Evolutionary conservation across 2,113 vertebrate genomes (phyloP), one percentile per base, ranked within the genome.

Genomic region (Narcine bancroftii): DNA sequence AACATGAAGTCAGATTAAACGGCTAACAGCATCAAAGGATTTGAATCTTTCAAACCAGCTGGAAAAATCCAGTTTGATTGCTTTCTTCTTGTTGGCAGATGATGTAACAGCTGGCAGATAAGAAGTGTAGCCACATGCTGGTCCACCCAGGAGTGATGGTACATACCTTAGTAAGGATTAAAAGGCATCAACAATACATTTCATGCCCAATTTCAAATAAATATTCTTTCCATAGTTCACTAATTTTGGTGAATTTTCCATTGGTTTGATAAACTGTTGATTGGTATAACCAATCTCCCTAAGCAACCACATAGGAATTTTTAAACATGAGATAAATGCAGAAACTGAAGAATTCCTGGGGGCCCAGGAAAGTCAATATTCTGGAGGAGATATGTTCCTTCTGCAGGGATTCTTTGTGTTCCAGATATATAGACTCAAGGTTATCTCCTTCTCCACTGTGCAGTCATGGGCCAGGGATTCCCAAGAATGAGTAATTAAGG

Each of bases 11-110:
- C 77, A 69, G 76, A 85, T 85, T 87, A 69, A 92, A 66, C 24
- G 71, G 47, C 77, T 60, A 83, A 71, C 79, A 75, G 66, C 92
- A 92, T 89, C 77, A 92, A 92, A 73, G 69, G 72, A 83, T 50
- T 56, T 79, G 13, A 66, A 36, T 17, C 53, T 87, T 71, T 87
- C 66, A 85, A 93, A 63, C 66, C 92, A 92, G 77, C 92, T 75
- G 92, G 92, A 87, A 85, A 92, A n/a, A 89, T 75, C 39, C 50
- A 66, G 36, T 72, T 65, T 72, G 56, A 33, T 33, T 71, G 56
- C 92, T 92, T 93, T 93, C 81, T 93, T 93, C 81, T 56, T 42
- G 45, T 65, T 89, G 65, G 66, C 56, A 65, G 39, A 45, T 91
- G 11, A 45, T 91, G 42, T 42, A 77, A 65, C 72, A 76, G 92